Evolutionary conservation across 2,113 vertebrate genomes (phyloP).

Genomic region (Gorilla gorilla): DNA sequence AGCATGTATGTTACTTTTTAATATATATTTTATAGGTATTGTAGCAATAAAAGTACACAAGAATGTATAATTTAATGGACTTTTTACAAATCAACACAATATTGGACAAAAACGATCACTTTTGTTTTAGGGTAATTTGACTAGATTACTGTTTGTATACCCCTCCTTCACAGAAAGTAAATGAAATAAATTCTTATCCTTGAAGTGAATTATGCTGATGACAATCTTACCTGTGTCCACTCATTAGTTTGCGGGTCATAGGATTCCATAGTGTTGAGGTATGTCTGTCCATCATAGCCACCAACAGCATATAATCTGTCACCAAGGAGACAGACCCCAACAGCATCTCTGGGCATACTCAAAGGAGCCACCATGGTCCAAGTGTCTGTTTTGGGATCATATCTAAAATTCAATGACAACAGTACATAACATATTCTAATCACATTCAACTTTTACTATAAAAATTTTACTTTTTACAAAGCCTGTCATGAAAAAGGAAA

Average conservation of each 20-base stretch:
- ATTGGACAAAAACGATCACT: not conserved
- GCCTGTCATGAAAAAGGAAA: not conserved
- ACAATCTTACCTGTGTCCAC: conserved; percentile 85
- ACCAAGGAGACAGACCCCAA: conserved; percentile 88
- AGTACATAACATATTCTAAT: not conserved
- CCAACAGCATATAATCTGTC: conserved; percentile 88
- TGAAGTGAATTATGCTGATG: not conserved
- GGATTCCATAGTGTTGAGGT: conserved; percentile 88
- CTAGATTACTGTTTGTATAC: not conserved
- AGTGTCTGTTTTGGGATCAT: conserved; percentile 89
- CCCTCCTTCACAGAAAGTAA: not conserved
- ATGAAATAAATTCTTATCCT: not conserved
- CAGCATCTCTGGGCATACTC: conserved; percentile 88
- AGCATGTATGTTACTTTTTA: not conserved
- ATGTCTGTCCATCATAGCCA: conserved; percentile 88
- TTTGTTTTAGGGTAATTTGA: not conserved
- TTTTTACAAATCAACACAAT: not conserved
- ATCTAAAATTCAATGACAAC: conserved; percentile 77
- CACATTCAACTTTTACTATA: not conserved
- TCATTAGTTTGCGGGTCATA: conserved; percentile 89
- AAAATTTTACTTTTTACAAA: fast-evolving
- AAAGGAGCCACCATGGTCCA: conserved; percentile 89
- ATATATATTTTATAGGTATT: not conserved
- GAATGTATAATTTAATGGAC: not conserved
- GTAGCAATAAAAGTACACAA: not conserved